Evolutionary conservation across 2,113 vertebrate genomes (phyloP).

Genomic region (Suncus etruscus): DNA sequence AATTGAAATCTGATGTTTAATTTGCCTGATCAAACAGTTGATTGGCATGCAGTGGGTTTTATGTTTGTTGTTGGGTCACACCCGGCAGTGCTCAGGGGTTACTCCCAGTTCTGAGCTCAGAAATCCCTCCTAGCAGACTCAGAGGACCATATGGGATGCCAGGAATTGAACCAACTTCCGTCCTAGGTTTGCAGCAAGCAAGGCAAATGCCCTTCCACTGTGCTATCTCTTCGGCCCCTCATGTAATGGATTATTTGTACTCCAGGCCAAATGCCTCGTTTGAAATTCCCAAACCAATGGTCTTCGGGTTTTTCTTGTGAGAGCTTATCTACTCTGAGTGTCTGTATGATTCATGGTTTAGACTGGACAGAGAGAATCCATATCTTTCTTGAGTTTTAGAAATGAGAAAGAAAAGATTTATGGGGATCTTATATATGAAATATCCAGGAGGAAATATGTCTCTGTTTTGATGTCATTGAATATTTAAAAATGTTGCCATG

Average conservation of each 20-base stretch:
- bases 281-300: slow-evolving; percentile 12
- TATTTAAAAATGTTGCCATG: not conserved
- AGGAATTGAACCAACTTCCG: no score
- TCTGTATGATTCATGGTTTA: slow-evolving; percentile 10
- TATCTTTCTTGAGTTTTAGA: not conserved
- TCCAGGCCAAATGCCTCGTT: not conserved
- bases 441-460: not conserved
- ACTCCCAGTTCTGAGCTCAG: no score
- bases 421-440: not conserved
- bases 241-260: not conserved
- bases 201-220: no score
- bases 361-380: not conserved
- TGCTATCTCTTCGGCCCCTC: no score
- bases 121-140: no score
- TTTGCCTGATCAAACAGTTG: not conserved
- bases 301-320: slow-evolving; percentile 20
- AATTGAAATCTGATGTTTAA: not conserved
- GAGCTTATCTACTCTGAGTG: not conserved
- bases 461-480: not conserved
- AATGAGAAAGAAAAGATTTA: not conserved
- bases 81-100: no score
- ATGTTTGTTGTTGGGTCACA: no score
- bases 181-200: no score
- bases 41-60: not conserved
- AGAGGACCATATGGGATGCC: no score